A percentile compares a stretch with the other conserved stretches of the same genome.
Conservation (phyloP, 2,113 vertebrate genomes). For the Eonycteris spelaea region DNA sequence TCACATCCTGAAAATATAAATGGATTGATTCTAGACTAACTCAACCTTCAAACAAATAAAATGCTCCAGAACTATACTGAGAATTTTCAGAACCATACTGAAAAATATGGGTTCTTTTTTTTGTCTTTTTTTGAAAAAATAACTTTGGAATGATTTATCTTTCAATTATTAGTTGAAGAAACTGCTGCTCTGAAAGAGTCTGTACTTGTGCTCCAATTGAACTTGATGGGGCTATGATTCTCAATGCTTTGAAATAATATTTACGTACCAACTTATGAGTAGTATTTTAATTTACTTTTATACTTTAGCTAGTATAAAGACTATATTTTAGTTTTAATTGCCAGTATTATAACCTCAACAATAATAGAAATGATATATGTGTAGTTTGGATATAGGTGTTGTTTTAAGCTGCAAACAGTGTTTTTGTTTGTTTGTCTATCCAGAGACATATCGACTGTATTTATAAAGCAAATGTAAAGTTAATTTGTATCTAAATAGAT, state of each 20-base stretch:
- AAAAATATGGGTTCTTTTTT: neutral
- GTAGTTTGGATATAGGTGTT: neutral
- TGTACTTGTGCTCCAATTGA: neutral
- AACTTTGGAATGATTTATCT: neutral
- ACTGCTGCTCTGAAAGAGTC: neutral
- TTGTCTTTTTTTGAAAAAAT: neutral
- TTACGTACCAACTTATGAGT: neutral
- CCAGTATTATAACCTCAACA: neutral
- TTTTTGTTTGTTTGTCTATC: neutral
- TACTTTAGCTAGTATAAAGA: neutral
- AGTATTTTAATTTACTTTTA: neutral
- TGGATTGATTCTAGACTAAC: neutral
- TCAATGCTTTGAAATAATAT: conserved; percentile 1
- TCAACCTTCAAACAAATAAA: neutral
- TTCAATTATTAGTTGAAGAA: neutral
- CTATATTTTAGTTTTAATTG: neutral
- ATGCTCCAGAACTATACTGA: neutral
- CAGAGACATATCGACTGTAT: neutral
- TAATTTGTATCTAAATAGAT: neutral
- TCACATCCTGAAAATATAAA: neutral
- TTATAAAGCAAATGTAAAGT: neutral
- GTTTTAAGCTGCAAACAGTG: neutral
- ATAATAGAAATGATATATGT: neutral
- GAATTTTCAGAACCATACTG: neutral
- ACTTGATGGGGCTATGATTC: neutral